These are phyloP conservation scores for Sebastiscus albofasciatus DNA, from an alignment of 2,797 vertebrate species.

Conservation along the genomic window DNA sequence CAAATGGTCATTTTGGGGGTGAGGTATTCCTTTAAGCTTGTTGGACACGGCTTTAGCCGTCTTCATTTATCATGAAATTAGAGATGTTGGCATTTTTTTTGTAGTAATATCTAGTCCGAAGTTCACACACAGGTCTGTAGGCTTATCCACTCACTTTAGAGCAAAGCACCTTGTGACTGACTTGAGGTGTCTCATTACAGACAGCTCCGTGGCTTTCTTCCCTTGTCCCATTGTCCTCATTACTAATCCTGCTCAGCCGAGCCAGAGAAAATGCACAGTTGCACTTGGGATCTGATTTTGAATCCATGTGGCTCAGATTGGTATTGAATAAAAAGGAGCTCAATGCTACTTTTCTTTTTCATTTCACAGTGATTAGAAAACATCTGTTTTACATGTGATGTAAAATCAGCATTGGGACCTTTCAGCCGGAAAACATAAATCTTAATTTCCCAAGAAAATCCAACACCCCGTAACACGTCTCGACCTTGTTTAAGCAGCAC, in stretches of 20 bases:
- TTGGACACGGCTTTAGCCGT: neutral
- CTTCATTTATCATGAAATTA: neutral
- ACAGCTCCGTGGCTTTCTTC: neutral
- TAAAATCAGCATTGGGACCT: neutral
- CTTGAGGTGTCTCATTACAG: slow-evolving; percentile 4
- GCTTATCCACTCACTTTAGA: neutral
- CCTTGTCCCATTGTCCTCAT: slow-evolving; percentile 15
- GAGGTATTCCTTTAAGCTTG: neutral
- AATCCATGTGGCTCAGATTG: slow-evolving; percentile 15
- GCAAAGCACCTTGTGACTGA: slow-evolving; percentile 8
- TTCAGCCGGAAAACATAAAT: slow-evolving; percentile 11
- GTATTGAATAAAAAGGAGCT: slow-evolving; percentile 29
- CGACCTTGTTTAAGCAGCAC: neutral
- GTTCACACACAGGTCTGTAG: neutral
- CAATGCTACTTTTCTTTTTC: neutral
- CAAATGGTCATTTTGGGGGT: rapidly evolving
- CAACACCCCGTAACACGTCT: neutral
- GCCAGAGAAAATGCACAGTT: slow-evolving; percentile 3
- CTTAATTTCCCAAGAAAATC: slow-evolving; percentile 1
- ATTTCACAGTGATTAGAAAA: slow-evolving; percentile 38
- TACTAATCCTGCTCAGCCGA: slow-evolving; percentile 38
- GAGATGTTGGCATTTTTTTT: neutral
- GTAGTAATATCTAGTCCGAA: neutral
- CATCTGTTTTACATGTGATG: slow-evolving; percentile 4
- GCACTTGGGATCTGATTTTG: slow-evolving; percentile 26